Conservation (phyloP, 2,888 invertebrate species). For the Pollenia angustigena region DNA sequence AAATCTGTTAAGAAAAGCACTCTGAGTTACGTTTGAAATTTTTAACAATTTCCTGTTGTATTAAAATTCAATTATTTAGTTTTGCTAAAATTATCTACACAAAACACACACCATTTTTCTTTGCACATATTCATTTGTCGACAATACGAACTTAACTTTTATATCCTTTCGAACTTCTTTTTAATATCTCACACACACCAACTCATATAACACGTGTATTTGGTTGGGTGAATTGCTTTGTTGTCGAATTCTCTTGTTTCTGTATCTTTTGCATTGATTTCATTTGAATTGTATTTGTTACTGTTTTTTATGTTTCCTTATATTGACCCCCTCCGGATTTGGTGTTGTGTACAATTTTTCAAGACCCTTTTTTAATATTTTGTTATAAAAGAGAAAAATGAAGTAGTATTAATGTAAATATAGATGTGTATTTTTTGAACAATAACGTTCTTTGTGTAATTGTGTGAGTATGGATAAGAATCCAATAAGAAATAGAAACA, state of each 20-base stretch:
- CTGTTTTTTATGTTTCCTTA: neutral
- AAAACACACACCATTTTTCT: neutral
- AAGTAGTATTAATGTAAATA: neutral
- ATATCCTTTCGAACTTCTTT: neutral
- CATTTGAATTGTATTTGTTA: neutral
- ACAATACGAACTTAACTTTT: neutral
- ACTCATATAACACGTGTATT: too few relatives aligned
- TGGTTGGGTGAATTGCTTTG: neutral
- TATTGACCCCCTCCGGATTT: neutral
- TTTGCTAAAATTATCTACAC: neutral
- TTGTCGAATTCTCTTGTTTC: neutral
- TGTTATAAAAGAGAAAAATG: neutral
- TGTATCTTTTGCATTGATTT: neutral
- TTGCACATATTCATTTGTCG: neutral
- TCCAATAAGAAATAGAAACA: too few relatives aligned
- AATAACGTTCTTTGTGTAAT: too few relatives aligned
- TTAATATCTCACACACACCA: too few relatives aligned
- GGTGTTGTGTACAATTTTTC: neutral
- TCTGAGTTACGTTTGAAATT: neutral
- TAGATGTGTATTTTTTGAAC: neutral
- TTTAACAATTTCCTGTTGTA: neutral
- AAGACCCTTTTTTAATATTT: slow-evolving; percentile 5
- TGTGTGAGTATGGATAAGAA: too few relatives aligned
- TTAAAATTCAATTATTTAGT: slow-evolving; percentile 5
- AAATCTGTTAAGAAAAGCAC: neutral